phyloP scores from a whole-genome alignment of 2,888 invertebrate species.

The Acrocyrtus sp. region DNA sequence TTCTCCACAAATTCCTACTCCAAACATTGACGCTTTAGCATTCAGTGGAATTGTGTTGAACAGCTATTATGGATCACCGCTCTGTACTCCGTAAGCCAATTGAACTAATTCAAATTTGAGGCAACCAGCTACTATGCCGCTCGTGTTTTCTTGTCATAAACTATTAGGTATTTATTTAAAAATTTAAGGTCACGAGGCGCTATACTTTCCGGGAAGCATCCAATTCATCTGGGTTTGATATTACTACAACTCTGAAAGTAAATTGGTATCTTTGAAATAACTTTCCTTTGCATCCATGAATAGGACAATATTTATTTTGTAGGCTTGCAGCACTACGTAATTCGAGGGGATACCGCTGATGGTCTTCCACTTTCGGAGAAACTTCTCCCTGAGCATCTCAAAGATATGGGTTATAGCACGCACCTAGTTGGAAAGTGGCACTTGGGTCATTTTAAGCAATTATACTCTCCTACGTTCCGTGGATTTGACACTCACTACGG shows the following conservation, averaged over 20 bases:
- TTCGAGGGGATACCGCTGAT: constrained; percentile 74
- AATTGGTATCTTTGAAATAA: constrained; percentile 2
- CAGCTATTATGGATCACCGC: constrained; percentile 85
- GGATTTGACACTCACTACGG: constrained; percentile 86
- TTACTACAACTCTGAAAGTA: not conserved
- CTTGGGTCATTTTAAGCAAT: constrained; percentile 74
- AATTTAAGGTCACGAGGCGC: constrained; percentile 48
- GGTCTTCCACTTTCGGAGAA: constrained; percentile 77
- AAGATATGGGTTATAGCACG: constrained; percentile 77
- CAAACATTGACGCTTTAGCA: constrained; percentile 88
- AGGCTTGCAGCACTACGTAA: constrained; percentile 36
- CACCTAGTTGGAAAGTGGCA: constrained; percentile 91
- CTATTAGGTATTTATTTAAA: not conserved
- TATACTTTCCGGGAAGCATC: constrained; percentile 83
- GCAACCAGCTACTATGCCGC: too few relatives aligned
- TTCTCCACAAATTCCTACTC: constrained; percentile 85
- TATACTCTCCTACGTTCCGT: constrained; percentile 78
- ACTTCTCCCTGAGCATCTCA: constrained; percentile 77
- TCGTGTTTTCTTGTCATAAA: too few relatives aligned
- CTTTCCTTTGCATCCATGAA: not conserved
- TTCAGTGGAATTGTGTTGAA: constrained; percentile 86
- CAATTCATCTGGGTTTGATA: constrained; percentile 77
- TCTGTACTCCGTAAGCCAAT: constrained; percentile 73
- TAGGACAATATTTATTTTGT: not conserved
- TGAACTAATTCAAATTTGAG: too few relatives aligned